Evolutionary conservation across 2,888 invertebrate species (phyloP).

Genomic region (Brenthis hecate): DNA sequence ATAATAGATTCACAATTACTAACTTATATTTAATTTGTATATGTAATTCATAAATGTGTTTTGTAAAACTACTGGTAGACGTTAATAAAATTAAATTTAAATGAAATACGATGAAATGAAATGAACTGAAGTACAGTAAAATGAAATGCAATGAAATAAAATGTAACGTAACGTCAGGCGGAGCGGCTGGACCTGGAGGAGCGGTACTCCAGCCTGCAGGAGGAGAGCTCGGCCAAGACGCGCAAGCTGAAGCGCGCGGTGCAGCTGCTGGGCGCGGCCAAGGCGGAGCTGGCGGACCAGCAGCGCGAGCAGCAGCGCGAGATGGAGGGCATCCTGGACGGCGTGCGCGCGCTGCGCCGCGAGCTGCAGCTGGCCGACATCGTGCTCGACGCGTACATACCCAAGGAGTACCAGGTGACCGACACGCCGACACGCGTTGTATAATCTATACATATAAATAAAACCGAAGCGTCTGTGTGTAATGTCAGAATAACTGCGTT

Average conservation of each 20-base stretch:
- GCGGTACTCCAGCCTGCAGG: constrained; percentile 96
- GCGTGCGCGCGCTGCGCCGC: constrained; percentile 92
- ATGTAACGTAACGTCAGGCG: constrained; percentile 68
- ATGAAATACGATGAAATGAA: too few relatives aligned
- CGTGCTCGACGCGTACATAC: constrained; percentile 96
- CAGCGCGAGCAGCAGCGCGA: constrained; percentile 98
- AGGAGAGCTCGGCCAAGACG: constrained; percentile 95
- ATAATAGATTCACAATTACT: too few relatives aligned
- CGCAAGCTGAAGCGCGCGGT: constrained; percentile 95
- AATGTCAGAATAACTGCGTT: too few relatives aligned
- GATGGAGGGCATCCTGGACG: constrained; percentile 97
- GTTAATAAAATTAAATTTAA: too few relatives aligned
- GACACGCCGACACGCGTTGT: too few relatives aligned
- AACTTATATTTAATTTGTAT: too few relatives aligned
- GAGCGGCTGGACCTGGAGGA: constrained; percentile 97
- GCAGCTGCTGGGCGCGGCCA: constrained; percentile 92
- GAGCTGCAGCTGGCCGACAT: constrained; percentile 95
- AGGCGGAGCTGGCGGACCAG: constrained; percentile 92
- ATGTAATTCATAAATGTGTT: too few relatives aligned
- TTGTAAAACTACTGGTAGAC: too few relatives aligned
- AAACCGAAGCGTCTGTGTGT: too few relatives aligned
- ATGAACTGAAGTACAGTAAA: too few relatives aligned
- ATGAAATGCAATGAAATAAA: too few relatives aligned
- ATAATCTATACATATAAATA: too few relatives aligned
- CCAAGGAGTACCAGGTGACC: constrained; percentile 92